Evolutionary conservation across 2,113 vertebrate species (phyloP).

Genomic region (Megaceryle maxima): DNA sequence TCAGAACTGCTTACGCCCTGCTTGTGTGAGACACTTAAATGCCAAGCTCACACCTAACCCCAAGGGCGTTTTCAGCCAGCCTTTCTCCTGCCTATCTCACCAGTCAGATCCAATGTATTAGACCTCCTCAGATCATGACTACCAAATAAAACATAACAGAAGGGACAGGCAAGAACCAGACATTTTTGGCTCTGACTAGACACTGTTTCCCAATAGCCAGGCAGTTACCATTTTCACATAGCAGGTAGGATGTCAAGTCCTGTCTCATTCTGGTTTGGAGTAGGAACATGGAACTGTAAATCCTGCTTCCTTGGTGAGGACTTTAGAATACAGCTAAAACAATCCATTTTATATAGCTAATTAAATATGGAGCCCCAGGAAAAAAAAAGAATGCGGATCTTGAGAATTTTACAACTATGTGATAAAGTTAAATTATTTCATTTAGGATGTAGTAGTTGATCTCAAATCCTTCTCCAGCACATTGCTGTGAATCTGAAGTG

Average conservation of each 20-base stretch:
- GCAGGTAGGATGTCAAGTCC: neutral
- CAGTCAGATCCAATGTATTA: neutral
- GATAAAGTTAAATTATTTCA: neutral
- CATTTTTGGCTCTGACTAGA: neutral
- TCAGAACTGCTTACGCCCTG: constrained; percentile 21
- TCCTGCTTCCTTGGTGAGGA: neutral
- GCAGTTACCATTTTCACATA: neutral
- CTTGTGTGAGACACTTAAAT: neutral
- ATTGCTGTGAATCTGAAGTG: neutral
- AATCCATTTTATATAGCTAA: neutral
- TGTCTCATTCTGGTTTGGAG: neutral
- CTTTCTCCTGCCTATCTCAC: constrained; percentile 11
- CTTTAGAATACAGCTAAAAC: neutral
- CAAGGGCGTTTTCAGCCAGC: constrained; percentile 10
- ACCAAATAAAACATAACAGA: neutral
- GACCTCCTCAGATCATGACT: neutral
- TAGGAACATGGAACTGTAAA: neutral
- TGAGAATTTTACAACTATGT: neutral
- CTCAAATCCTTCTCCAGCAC: neutral
- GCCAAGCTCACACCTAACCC: constrained; percentile 9
- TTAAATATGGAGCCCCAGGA: neutral
- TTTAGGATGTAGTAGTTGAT: neutral
- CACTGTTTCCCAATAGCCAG: neutral
- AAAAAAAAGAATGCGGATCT: neutral
- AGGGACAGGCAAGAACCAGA: neutral